phyloP scores from a whole-genome alignment of 2,888 invertebrate genomes.

The Lasiommata megera region DNA sequence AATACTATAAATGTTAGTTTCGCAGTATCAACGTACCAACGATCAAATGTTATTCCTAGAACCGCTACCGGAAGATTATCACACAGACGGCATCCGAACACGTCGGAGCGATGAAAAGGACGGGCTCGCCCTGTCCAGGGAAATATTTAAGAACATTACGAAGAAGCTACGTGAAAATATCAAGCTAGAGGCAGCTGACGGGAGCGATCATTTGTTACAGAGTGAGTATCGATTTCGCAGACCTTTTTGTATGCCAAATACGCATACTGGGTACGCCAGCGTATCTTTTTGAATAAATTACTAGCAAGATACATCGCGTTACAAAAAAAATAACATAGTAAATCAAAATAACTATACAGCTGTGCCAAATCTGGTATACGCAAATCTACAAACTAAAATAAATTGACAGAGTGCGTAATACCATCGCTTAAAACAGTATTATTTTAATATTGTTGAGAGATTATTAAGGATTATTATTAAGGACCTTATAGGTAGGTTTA shows the following conservation, averaged over 20 bases:
- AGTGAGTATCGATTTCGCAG: conserved; percentile 54
- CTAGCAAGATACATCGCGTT: background rate
- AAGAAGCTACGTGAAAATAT: conserved; percentile 77
- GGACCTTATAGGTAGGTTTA: too few species aligned
- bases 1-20: too few species aligned
- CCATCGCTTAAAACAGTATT: too few species aligned
- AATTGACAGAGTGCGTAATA: too few species aligned
- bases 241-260: conserved; percentile 21
- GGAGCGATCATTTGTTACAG: conserved; percentile 66
- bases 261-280: background rate
- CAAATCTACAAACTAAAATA: too few species aligned
- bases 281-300: conserved; percentile 13
- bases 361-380: too few species aligned
- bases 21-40: background rate
- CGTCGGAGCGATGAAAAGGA: conserved; percentile 70
- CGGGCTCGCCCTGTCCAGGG: conserved; percentile 72
- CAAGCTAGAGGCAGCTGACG: conserved; percentile 70
- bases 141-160: conserved; percentile 78
- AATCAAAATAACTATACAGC: background rate
- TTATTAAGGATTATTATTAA: too few species aligned
- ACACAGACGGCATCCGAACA: conserved; percentile 57
- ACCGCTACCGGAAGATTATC: conserved; percentile 66
- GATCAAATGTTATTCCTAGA: conserved; percentile 44
- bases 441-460: too few species aligned
- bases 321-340: background rate